A percentile compares a stretch with the other conserved stretches of the same genome.
These are phyloP conservation scores for Drosophila parthenogenetica DNA, from an alignment of 2,888 invertebrate species.

Conservation along the genomic window DNA sequence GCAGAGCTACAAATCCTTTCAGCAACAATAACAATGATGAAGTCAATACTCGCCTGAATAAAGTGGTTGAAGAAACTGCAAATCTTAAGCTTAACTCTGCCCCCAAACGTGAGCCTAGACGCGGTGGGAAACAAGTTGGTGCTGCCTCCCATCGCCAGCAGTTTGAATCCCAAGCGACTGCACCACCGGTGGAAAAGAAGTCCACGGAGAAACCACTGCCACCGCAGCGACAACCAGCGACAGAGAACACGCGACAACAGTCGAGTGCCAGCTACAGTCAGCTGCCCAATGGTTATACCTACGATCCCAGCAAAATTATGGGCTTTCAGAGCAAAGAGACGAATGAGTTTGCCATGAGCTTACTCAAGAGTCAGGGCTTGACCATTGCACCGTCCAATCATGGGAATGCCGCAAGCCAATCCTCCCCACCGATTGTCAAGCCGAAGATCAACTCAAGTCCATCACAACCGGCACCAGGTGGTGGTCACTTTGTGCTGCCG, in stretches of 20 bases:
- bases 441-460: slow-evolving; percentile 15
- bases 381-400: slow-evolving; percentile 49
- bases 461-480: slow-evolving; percentile 9
- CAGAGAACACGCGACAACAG: slow-evolving; percentile 53
- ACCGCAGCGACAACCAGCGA: slow-evolving; percentile 38
- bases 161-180: slow-evolving; percentile 12
- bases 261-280: slow-evolving; percentile 59
- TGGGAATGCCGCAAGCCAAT: not conserved
- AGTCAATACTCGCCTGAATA: slow-evolving; percentile 53
- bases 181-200: slow-evolving; percentile 15
- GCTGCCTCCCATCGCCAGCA: slow-evolving; percentile 32
- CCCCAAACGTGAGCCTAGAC: slow-evolving; percentile 51
- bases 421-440: slow-evolving; percentile 24
- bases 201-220: slow-evolving; percentile 46
- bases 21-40: slow-evolving; percentile 39
- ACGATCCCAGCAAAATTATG: slow-evolving; percentile 85
- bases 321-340: slow-evolving; percentile 85
- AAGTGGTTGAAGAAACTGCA: slow-evolving; percentile 64
- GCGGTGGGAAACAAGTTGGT: slow-evolving; percentile 39
- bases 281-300: slow-evolving; percentile 82
- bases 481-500: slow-evolving; percentile 18
- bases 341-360: slow-evolving; percentile 84
- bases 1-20: slow-evolving; percentile 29
- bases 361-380: slow-evolving; percentile 83
- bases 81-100: slow-evolving; percentile 78